Percentiles rank a stretch among this genome's conserved stretches.
Evolutionary conservation across 1,140 invertebrate species (phyloP).

Genomic region (Wasmannia auropunctata): DNA sequence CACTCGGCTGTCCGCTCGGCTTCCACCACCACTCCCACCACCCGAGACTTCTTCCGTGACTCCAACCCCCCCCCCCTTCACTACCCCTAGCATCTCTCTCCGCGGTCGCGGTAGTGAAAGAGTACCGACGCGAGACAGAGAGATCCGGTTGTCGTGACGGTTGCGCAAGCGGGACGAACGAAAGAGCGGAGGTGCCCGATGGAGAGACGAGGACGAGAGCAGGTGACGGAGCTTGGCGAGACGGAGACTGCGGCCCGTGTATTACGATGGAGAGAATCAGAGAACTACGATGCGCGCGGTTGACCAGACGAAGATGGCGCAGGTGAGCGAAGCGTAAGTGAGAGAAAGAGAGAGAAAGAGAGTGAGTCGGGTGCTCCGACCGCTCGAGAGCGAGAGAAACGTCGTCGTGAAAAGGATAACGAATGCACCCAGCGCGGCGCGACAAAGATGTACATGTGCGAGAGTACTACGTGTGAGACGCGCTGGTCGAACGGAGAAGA

Average conservation of each 20-base stretch:
- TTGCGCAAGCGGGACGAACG: not conserved
- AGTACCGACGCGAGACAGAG: slow-evolving; percentile 23
- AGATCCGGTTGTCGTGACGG: not conserved
- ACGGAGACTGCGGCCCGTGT: slow-evolving; percentile 9
- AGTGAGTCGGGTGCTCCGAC: not conserved
- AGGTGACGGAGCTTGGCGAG: slow-evolving; percentile 21
- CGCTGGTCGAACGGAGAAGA: slow-evolving; percentile 6
- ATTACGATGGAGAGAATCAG: not conserved
- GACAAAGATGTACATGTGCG: not conserved
- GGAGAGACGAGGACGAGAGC: not conserved
- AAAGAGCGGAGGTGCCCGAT: not conserved
- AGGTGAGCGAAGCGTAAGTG: not conserved
- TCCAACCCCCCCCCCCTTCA: slow-evolving; percentile 7
- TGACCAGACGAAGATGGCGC: slow-evolving; percentile 24
- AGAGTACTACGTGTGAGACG: not conserved
- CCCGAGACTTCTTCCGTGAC: slow-evolving; percentile 31
- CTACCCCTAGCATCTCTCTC: not conserved
- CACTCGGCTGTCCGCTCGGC: not conserved
- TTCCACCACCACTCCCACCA: slow-evolving; percentile 33
- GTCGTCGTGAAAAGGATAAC: slow-evolving; percentile 12
- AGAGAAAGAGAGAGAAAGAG: not conserved
- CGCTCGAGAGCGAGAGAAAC: slow-evolving; percentile 17
- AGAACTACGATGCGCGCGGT: slow-evolving; percentile 5
- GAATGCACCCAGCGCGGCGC: not conserved
- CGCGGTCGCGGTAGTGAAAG: slow-evolving; percentile 29